phyloP scores from a whole-genome alignment of 2,797 vertebrate species.

The Vipera latastei region DNA sequence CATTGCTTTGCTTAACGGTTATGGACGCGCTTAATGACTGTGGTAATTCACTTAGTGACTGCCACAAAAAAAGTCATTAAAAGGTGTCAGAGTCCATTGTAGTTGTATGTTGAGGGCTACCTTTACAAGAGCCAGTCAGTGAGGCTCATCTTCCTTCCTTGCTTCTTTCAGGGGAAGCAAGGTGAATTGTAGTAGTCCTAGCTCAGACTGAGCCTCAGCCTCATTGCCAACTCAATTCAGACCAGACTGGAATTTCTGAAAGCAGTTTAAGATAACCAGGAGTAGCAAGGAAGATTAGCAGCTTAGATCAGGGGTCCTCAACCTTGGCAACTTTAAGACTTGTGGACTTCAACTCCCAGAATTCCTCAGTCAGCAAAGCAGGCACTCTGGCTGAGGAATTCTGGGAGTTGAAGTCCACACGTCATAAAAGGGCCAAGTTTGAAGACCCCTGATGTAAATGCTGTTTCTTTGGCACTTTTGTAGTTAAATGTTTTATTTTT shows the following conservation, averaged over 20 bases:
- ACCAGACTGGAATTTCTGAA: neutral
- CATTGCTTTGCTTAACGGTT: too few relatives aligned
- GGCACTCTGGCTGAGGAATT: too few relatives aligned
- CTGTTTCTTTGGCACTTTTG: slow-evolving; percentile 7
- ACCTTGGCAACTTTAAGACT: too few relatives aligned
- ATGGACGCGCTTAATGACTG: too few relatives aligned
- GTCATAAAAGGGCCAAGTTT: too few relatives aligned
- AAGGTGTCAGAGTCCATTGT: too few relatives aligned
- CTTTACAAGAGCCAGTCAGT: neutral
- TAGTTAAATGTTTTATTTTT: neutral
- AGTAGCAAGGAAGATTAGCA: neutral
- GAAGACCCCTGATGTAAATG: neutral
- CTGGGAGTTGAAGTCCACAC: too few relatives aligned
- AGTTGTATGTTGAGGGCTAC: too few relatives aligned
- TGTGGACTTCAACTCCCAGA: too few relatives aligned
- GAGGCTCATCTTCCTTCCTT: neutral
- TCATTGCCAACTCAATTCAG: neutral
- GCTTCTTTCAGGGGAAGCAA: neutral
- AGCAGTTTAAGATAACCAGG: neutral
- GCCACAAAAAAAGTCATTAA: too few relatives aligned
- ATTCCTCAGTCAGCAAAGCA: too few relatives aligned
- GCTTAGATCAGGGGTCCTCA: neutral
- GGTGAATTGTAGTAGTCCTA: neutral
- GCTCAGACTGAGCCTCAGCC: neutral
- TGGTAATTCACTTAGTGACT: too few relatives aligned